Base-by-base conservation (phyloP, 2,797 vertebrate species). In the Rhinichthys osculus region DNA sequence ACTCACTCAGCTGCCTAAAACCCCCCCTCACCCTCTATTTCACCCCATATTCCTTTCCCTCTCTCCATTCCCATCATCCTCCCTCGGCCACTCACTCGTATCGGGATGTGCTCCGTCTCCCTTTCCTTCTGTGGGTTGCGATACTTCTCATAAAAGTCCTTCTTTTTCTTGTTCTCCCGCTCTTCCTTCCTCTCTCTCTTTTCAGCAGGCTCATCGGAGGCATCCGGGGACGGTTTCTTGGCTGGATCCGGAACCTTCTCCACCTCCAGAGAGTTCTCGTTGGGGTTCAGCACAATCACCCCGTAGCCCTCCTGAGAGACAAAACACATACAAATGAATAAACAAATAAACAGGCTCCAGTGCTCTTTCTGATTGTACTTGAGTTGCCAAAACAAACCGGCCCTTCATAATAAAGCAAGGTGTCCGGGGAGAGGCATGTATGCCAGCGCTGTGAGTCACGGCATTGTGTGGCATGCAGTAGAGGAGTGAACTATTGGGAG, bases 281-380 rank as follows among this genome's bases (percentile, higher is more conserved):
- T 99, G 90, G 98, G 97, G 95, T 99, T 99, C 92, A 99, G 94
- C 87, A 99, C 97, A 92, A 99, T 97, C 91, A 99, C 97, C 83
- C 97, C 96, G 79, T 97, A 99, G 88, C 97, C 97, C 89, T 99
- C 97, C 98, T 99, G 90, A 72, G 8, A 19, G 76, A 81, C 87
- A 90, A 87, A 76, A 83, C 74, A 89, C 83, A 87, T 72, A 88
- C 87, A 87, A 87, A 86, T 80, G 81, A 78, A 83, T 82, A 85
- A 78, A 87, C 64, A 81, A 81, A 67, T 85, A 84, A 82, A 66
- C 85, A 88, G 82, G 67, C 85, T 86, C 78, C 82, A 86, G 66
- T 81, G 78, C 59, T 59, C 74, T 74, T 82, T 64, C 67, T 82
- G 67, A 78, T 83, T 82, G 73, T 54, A 85, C 33, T 59, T 44